Evolutionary conservation across 23 tunicate genomes (phyloP), one percentile per base, ranked within the genome.

Genomic region (Corella eumyota): DNA sequence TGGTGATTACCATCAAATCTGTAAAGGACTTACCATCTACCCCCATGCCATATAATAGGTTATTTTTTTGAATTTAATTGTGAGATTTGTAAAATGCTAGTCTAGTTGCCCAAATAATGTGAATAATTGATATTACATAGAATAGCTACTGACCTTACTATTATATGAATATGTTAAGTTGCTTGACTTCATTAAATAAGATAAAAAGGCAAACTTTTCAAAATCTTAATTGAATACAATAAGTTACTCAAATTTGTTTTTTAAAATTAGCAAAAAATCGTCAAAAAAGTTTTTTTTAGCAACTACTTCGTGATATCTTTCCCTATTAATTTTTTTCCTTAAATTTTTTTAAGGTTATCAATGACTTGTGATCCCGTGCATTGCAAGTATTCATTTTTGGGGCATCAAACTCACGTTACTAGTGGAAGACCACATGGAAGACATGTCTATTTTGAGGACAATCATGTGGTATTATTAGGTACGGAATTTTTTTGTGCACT

Each of bases 391-490:
- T 1, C 54, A 24, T 78, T 88, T 49, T 64, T 88, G 2, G 76
- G 61, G 36, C 72, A 66, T 7, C 70, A 81, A 3, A 3, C 60
- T 32, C 73, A 74, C 46, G 53, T 36, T 6, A 88, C 96, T 1
- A 34, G 25, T 5, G 58, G 69, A 1, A 32, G 81, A 36, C 73
- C 72, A 5, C 88, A 79, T 67, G 73, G 72, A 36, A 68, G 62
- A 29, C 59, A 88, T 37, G 77, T 79, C 36, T 73, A 61, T 46
- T 88, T 88, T 62, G 80, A 88, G 62, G 96, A 88, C 51, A 72
- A 61, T 13, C 82, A 88, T 36, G 96, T 88, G 50, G 50, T 88
- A 21, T 54, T 88, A 34, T 60, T 78, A 1, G 88, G 96, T 79
- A 50, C n/a, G n/a, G n/a, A n/a, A n/a, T n/a, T n/a, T n/a, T n/a